Evolutionary conservation across 2,888 invertebrate species (phyloP), one percentile per base, ranked within the genome.

Genomic region (Apamea epomidion): DNA sequence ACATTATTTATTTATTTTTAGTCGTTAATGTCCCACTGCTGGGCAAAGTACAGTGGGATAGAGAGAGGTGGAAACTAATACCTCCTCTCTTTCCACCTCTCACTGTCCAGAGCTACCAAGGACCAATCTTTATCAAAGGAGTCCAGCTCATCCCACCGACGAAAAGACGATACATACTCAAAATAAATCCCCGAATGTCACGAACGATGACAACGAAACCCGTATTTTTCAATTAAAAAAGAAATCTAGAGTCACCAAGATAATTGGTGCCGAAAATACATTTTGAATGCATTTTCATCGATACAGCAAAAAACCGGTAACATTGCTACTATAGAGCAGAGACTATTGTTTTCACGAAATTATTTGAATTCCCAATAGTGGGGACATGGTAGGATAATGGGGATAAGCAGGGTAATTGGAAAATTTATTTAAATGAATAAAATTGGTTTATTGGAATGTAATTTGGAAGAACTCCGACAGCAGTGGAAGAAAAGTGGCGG

Each of bases 301-400:
- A 78, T 72, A 80, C 76, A 29, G 45, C 54, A 78, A 85, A 84
- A 86, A 82, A 80, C 60, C 42, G 16, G 80, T 85, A 87, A 87
- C 86, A 74, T 70, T 80, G 83, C 82, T 83, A 88, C 88, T 79
- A 71, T 78, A 32, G 74, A 62, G 64, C 18, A 14, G 70, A 45
- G 65, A 76, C 86, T 83, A 87, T 88, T 89, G 89, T 89, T 89
- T 89, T 87, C 86, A 86, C 76, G 81, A 87, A 89, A 89, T 86
- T 88, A 87, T 87, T 87, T 85, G 85, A 82, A 83, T 86, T 87
- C 83, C 82, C 83, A 54, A 45, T 75, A 16, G 75, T 51, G 42
- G 32, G 58, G 18, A 62, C 18, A 8, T 4, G 83, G 0, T 10
- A 37, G 76, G 0, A 16, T 73, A 60, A 16, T 0, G 60, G 65